These are phyloP conservation scores for Drosophila trapezifrons DNA, from an alignment of 1,140 invertebrate species.

Conservation along the genomic window DNA sequence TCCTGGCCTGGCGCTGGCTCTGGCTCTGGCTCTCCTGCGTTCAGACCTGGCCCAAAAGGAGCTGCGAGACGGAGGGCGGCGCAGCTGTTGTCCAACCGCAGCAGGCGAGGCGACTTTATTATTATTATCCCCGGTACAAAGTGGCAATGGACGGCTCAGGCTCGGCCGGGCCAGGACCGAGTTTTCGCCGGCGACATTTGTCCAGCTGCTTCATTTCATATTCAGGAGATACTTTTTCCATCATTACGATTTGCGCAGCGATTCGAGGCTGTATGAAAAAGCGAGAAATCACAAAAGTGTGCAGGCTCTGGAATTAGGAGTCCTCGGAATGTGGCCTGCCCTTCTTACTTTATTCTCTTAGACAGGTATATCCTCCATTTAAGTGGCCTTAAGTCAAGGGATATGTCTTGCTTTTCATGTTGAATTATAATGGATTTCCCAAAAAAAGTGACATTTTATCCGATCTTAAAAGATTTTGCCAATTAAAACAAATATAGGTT, in stretches of 20 bases:
- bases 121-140: constrained; percentile 74
- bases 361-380: not conserved
- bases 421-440: too few species aligned
- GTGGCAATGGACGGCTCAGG: constrained; percentile 58
- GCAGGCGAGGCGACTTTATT: constrained; percentile 73
- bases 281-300: constrained; percentile 62
- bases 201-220: constrained; percentile 81
- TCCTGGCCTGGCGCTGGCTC: constrained; percentile 15
- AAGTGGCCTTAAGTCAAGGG: not conserved
- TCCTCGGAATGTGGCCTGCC: constrained; percentile 7
- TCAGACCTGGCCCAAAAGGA: constrained; percentile 15
- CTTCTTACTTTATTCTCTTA: not conserved
- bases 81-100: constrained; percentile 58
- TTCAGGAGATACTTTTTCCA: constrained; percentile 74
- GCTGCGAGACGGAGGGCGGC: constrained; percentile 5
- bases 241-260: constrained; percentile 58
- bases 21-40: not conserved
- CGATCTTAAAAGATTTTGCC: constrained; percentile 4
- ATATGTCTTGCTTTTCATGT: too few species aligned
- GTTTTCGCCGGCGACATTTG: constrained; percentile 58
- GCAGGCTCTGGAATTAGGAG: constrained; percentile 22
- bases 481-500: not conserved
- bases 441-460: constrained; percentile 7
- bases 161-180: constrained; percentile 12
- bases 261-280: constrained; percentile 26